phyloP scores from a whole-genome alignment of 2,113 vertebrate genomes.

The Parus major region DNA sequence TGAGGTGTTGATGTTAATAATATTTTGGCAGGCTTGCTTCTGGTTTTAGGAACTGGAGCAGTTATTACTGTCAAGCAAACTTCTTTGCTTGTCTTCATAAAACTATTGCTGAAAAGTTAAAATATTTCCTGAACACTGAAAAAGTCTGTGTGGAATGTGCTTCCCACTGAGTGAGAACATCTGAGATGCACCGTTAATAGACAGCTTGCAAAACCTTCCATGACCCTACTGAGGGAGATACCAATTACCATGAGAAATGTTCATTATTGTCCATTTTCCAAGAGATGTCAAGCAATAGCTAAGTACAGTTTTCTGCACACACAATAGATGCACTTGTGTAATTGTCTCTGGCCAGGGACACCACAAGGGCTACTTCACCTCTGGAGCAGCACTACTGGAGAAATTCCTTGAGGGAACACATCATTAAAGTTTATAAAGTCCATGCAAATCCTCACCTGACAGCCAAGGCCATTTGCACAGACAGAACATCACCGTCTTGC shows the following conservation, averaged over 20 bases:
- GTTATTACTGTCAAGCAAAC: background rate
- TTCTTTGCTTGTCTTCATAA: background rate
- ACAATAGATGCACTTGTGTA: background rate
- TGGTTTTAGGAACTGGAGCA: background rate
- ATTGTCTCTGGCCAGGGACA: background rate
- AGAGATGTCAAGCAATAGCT: background rate
- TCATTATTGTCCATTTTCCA: background rate
- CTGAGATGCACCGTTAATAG: background rate
- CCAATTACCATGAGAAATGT: conserved; percentile 38
- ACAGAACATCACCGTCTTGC: background rate
- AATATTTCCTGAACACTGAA: background rate
- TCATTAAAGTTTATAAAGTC: background rate
- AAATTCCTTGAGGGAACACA: background rate
- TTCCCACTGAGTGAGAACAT: background rate
- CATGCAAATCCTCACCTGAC: conserved; percentile 8
- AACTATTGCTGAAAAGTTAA: background rate
- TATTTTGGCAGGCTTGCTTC: background rate
- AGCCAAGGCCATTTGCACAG: background rate
- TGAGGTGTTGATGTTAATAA: background rate
- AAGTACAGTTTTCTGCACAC: background rate
- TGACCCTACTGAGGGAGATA: background rate
- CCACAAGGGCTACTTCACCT: background rate
- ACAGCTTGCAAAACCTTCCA: background rate
- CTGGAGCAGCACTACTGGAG: background rate
- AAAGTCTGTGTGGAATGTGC: background rate